Base-by-base conservation (phyloP, 2,797 vertebrate genomes). In the Periophthalmus magnuspinnatus region DNA sequence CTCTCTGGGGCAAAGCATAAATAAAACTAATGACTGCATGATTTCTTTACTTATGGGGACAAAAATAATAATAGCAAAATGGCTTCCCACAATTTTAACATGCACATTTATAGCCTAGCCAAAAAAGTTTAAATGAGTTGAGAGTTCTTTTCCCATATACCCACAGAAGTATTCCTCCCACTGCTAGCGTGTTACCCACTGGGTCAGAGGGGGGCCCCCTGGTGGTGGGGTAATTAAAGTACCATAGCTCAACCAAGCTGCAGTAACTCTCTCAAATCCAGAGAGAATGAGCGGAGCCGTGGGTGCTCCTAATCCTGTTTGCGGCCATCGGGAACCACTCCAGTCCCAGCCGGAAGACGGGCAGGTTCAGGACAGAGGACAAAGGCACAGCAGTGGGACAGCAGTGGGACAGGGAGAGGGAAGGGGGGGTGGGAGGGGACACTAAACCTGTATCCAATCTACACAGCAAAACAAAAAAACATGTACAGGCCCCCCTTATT, bases 211-310 rank as follows among this genome's bases (percentile, higher is more conserved):
- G 86, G 80, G 86, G 91, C 87, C 90, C 87, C 93, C 93, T 93
- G 91, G 90, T 93, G 93, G 91, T 59, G 70, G 87, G 90, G 93
- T 93, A 93, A 94, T 94, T 94, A 94, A 94, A 93, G 89, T 69
- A 86, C 88, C 81, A 80, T 85, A 78, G 90, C 77, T 50, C 84
- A 88, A 88, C 88, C 90, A 86, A 89, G 91, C 90, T 84, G 84
- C 88, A 86, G 91, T 86, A 89, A 91, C 88, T 65, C 72, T 90
- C 88, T 76, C 86, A 91, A 90, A 93, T 90, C 89, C 90, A 74
- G 66, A 88, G 85, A 90, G 90, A 93, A 93, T 88, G 85, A 81
- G 72, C 77, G 3, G 41, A 93, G 85, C 91, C 69, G 50, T 85
- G 82, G 92, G 91, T 78, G 88, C 82, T 85, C 81, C 80, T 94